These are phyloP conservation scores for Cyaniris semiargus DNA, from an alignment of 2,888 invertebrate genomes.

Conservation along the genomic window DNA sequence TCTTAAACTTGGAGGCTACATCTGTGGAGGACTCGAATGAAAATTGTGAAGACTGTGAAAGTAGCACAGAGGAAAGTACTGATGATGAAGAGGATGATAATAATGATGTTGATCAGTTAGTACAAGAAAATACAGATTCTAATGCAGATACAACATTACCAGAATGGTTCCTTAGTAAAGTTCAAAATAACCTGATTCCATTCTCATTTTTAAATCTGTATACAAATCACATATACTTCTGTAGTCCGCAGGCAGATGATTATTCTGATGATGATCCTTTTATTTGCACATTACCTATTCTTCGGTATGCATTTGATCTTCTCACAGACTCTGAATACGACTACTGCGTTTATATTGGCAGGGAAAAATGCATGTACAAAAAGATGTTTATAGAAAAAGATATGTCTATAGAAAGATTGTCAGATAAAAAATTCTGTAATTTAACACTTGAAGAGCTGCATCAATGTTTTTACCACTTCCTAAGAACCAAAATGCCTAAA, in stretches of 20 bases:
- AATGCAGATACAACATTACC: conserved; percentile 41
- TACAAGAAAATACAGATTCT: neutral
- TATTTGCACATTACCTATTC: conserved; percentile 80
- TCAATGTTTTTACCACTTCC: conserved; percentile 69
- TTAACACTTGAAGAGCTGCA: conserved; percentile 55
- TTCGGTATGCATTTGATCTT: conserved; percentile 80
- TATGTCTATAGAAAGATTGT: conserved; percentile 49
- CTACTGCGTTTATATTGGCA: conserved; percentile 61
- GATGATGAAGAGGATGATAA: conserved; percentile 40
- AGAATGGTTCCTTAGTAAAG: conserved; percentile 83
- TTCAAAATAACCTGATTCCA: conserved; percentile 82
- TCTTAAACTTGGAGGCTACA: conserved; percentile 41
- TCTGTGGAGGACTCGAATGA: conserved; percentile 34
- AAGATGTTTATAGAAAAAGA: conserved; percentile 55
- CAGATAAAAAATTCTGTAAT: conserved; percentile 52
- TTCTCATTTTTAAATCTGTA: conserved; percentile 85
- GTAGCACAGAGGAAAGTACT: conserved; percentile 36
- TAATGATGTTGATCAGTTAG: conserved; percentile 39
- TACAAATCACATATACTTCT: conserved; percentile 83
- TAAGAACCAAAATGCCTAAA: conserved; percentile 64
- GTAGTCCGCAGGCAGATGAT: conserved; percentile 87
- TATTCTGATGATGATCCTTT: conserved; percentile 81
- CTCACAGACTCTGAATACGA: conserved; percentile 64
- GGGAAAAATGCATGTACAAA: conserved; percentile 60
- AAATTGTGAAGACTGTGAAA: conserved; percentile 43